These are phyloP conservation scores for Scarus forsteni DNA, from an alignment of 2,797 vertebrate species.

Conservation along the genomic window DNA sequence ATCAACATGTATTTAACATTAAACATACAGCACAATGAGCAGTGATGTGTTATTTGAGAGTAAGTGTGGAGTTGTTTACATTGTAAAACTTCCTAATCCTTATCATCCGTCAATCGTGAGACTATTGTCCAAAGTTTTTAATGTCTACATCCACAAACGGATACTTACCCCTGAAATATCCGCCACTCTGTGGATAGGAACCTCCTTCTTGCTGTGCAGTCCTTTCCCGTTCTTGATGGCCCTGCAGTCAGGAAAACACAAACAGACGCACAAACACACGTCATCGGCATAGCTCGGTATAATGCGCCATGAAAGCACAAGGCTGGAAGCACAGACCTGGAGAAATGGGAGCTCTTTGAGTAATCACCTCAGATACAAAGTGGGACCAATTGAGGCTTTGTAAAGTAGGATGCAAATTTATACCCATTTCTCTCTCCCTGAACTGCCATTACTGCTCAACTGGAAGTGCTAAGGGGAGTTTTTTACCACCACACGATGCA, in stretches of 20 bases:
- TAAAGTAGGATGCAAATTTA: slow-evolving; percentile 40
- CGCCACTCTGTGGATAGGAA: slow-evolving; percentile 96
- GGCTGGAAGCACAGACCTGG: slow-evolving; percentile 21
- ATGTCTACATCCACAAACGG: background rate
- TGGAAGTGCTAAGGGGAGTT: slow-evolving; percentile 23
- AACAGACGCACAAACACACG: slow-evolving; percentile 22
- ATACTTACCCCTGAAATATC: slow-evolving; percentile 96
- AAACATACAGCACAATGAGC: no score
- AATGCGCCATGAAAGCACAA: slow-evolving; percentile 9
- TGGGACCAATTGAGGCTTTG: slow-evolving; percentile 32
- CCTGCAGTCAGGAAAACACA: slow-evolving; percentile 77
- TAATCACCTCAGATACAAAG: slow-evolving; percentile 33
- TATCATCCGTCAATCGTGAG: no score
- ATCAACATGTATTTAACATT: no score
- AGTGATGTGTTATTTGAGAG: no score
- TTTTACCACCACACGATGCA: background rate
- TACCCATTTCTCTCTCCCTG: slow-evolving; percentile 33
- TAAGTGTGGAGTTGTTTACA: no score
- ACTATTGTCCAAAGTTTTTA: no score
- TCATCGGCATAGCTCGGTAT: slow-evolving; percentile 12
- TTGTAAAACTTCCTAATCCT: no score
- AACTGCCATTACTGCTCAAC: slow-evolving; percentile 48
- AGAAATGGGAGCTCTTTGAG: slow-evolving; percentile 41
- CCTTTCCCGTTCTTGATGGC: slow-evolving; percentile 98
- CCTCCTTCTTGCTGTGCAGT: slow-evolving; percentile 98